Base-by-base conservation (phyloP, 1,140 invertebrate species). In the Lutraria rhynchaena region DNA sequence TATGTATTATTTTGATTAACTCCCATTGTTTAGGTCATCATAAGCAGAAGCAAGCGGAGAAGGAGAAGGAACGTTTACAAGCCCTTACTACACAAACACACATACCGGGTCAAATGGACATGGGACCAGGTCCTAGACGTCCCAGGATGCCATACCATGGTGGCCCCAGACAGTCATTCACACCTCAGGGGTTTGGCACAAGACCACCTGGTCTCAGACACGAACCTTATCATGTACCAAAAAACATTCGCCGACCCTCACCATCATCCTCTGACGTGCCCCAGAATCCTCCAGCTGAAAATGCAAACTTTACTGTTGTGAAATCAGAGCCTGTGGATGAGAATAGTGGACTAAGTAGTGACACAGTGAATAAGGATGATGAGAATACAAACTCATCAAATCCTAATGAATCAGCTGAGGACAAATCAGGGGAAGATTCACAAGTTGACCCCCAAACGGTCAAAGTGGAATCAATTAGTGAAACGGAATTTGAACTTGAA, bases 401-500 rank as follows among this genome's bases (percentile, higher is more conserved):
- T 17, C 22, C 55, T 29, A 61, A 61, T 75, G 37, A 75, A 13
- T 15, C 49, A 17, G 46, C 31, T 27, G 31, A 71, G 29, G 29
- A 17, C n/a, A 29, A 31, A 49, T 22, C 67, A 13, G 46, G 44
- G 27, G 49, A 37, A n/a, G 31, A 35, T 41, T 17, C 22, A 57
- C 31, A 55, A 5, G 24, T 27, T 55, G 51, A 71, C 37, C 37
- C 46, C 2, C 9, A 44, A 41, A 33, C 31, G 35, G 51, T 71
- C 29, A 75, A 75, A 46, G 55, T 75, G 3, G 71, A 75, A 33
- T 55, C 55, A 19, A 60, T 75, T 44, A 49, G 24, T 75, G 71
- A 75, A 61, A 37, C 71, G 19, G 71, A 75, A 22, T 46, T 60
- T 58, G 71, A 75, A 75, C 71, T 75, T 29, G 70, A 74, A 58